Conservation (phyloP, 2,113 vertebrate genomes). For the Pipa parva region DNA sequence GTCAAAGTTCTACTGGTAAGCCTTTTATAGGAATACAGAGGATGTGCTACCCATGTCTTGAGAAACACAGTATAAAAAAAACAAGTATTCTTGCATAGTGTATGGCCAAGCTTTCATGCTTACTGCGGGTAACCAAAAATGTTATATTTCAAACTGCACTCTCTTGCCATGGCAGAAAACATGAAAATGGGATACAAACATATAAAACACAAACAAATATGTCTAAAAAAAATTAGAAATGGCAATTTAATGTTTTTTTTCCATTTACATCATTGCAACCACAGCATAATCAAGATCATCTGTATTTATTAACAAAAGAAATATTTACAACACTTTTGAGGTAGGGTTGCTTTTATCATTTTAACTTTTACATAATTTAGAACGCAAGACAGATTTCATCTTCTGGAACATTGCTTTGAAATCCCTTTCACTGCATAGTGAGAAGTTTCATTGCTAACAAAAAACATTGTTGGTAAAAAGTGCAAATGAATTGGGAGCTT, state of each 20-base stretch:
- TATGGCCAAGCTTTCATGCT: too few species aligned
- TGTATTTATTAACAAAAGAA: constrained; percentile 35
- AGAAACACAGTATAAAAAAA: too few species aligned
- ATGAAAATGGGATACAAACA: too few species aligned
- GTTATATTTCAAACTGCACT: too few species aligned
- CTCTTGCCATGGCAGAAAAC: too few species aligned
- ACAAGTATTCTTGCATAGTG: too few species aligned
- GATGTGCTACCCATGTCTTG: too few species aligned
- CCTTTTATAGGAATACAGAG: too few species aligned
- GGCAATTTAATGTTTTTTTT: not conserved
- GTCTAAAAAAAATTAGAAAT: not conserved
- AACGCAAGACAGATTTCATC: constrained; percentile 8
- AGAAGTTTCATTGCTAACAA: not conserved
- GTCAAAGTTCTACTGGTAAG: too few species aligned
- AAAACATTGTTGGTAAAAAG: constrained; percentile 18
- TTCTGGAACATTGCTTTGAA: not conserved
- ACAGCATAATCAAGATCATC: constrained; percentile 12
- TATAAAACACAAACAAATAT: not conserved
- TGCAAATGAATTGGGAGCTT: constrained; percentile 12
- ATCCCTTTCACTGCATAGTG: constrained; percentile 14
- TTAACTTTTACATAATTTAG: constrained; percentile 1
- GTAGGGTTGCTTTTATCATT: constrained; percentile 31
- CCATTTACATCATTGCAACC: not conserved
- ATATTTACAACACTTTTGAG: constrained; percentile 30
- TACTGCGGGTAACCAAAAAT: too few species aligned